Evolutionary conservation across 2,888 invertebrate genomes (phyloP), one percentile per base, ranked within the genome.

Genomic region (Celastrina argiolus): DNA sequence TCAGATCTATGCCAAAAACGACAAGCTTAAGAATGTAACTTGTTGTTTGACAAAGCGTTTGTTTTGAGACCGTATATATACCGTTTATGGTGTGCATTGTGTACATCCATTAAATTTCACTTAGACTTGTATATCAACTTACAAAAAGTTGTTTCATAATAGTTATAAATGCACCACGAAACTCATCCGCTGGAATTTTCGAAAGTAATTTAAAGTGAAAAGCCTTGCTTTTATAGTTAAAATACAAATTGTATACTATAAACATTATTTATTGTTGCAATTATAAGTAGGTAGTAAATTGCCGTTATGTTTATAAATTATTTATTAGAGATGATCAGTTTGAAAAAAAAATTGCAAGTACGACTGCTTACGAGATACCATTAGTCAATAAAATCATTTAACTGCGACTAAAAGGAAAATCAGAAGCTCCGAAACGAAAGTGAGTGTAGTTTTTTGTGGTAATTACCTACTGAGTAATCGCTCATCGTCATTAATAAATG

Each of bases 61-160:
- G 5, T 34, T 34, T 34, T 51, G 22, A 8, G 22, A 22, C 71
- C 74, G 73, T 80, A 76, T 45, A 78, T 80, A 78, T 71, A 70
- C 70, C 75, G 71, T 74, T 78, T 74, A 75, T 66, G 67, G 70
- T 71, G 72, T 70, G 68, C 76, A 73, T 67, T 69, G 66, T 41
- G 41, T 61, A 34, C 18, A 36, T 22, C 56, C 56, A 56, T 65
- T 61, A 65, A 65, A 39, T 65, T 65, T 65, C 65, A 65, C 65
- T 65, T 39, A 22, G 36, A 61, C 61, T 39, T 12, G 61, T 36
- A 22, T 61, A 26, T 61, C 61, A 39, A 39, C 39, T 36, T 12
- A 36, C 34, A 61, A 61, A 61, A 61, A 61, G 61, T 61, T 39
- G 61, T 61, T 39, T 59, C 36, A 36, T 12, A 61, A 61, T 36